Base-by-base conservation (phyloP, 2,797 vertebrate genomes). In the Pseudopleuronectes americanus region DNA sequence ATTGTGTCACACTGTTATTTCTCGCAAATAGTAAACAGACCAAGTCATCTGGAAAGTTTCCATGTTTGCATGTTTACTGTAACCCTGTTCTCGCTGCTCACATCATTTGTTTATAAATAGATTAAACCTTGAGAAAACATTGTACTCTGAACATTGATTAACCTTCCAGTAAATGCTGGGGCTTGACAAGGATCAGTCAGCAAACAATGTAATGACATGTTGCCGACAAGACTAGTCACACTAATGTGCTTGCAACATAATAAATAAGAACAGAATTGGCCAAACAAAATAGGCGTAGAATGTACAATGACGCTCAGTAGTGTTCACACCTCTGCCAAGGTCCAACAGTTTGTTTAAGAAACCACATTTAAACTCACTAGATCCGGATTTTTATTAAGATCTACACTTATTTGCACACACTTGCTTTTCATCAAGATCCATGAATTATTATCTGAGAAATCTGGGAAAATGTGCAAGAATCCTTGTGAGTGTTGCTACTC, bases 1-100 rank as follows among this genome's bases (percentile, higher is more conserved):
- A 51, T 13, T 85, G 80, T 81, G 68, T 82, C 71, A 56, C 24
- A 16, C 4, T 47, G 17, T 65, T 82, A 60, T 84, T 81, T 87
- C 74, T 77, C 83, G 83, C 84, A 84, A 77, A 86, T 48, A 63
- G 57, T 41, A 67, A 66, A 47, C 49, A 55, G 51, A 77, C 51
- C 8, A 63, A 74, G 70, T 84, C 52, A 62, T 79, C 69, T 73
- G 73, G 57, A 72, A 80, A 69, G 28, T 76, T 81, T 81, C 64
- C 63, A 76, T 17, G 19, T 61, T 52, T 47, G 76, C 38, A 52
- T 63, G 68, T 80, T 86, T 67, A 74, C 67, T 74, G 62, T 78
- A 43, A 62, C 54, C 36, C n/a, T 66, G 41, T 52, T n/a, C 48
- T 53, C 9, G 1, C 54, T 47, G 67, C 61, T 81, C 61, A 68